A percentile compares a stretch with the other conserved stretches of the same genome.
Conservation (phyloP, 2,113 vertebrate species). For the Morphnarchus princeps region DNA sequence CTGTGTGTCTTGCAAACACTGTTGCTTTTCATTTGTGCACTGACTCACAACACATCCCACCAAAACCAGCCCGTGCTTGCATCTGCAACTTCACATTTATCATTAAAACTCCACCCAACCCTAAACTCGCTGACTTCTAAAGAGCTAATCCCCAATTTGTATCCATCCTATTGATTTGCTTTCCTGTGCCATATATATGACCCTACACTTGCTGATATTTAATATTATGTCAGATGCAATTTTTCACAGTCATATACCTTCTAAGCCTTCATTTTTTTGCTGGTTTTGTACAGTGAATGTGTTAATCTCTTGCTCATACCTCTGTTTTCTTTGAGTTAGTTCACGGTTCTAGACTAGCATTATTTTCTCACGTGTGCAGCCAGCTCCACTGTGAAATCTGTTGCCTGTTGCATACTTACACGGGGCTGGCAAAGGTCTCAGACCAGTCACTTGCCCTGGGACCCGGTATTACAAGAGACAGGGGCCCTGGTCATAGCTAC, state of each 20-base stretch:
- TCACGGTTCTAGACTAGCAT: background rate
- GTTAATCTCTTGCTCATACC: background rate
- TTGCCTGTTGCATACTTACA: background rate
- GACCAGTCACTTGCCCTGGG: background rate
- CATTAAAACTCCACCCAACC: background rate
- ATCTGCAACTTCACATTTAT: background rate
- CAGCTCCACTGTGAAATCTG: background rate
- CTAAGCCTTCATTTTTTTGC: background rate
- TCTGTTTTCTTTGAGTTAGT: background rate
- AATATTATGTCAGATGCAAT: background rate
- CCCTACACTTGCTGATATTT: background rate
- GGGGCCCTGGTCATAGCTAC: background rate
- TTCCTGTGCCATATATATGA: background rate
- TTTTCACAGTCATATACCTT: background rate
- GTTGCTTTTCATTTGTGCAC: background rate
- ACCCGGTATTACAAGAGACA: background rate
- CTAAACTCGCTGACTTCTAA: background rate
- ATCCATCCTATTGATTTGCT: background rate
- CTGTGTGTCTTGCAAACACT: background rate
- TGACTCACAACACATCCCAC: background rate
- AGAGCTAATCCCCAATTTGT: background rate
- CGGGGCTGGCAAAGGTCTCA: background rate
- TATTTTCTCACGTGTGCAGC: background rate
- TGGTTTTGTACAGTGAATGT: background rate
- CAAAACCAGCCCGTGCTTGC: background rate